Percentiles rank a stretch among this genome's conserved stretches.
phyloP scores from a whole-genome alignment of 2,113 vertebrate species.

The Dendropsophus ebraccatus region DNA sequence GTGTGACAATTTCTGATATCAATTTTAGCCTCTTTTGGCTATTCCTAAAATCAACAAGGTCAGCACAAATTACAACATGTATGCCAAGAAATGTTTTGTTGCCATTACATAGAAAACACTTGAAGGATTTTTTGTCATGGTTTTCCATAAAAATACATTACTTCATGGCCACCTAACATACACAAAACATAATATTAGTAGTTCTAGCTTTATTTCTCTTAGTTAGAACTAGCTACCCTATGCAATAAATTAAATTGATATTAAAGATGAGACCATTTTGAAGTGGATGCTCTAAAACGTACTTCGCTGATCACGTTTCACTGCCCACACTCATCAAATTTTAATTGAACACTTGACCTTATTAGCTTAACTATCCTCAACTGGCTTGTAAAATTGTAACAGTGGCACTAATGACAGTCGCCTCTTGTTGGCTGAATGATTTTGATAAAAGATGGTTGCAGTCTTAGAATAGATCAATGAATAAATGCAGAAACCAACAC shows the following conservation, averaged over 20 bases:
- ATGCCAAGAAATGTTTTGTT: background rate
- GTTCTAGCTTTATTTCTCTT: background rate
- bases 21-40: too few species aligned
- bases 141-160: background rate
- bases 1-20: too few species aligned
- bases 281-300: conserved; percentile 27
- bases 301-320: conserved; percentile 17
- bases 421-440: conserved; percentile 42
- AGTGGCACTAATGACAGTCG: conserved; percentile 34
- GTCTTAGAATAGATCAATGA: conserved; percentile 23
- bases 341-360: conserved; percentile 55
- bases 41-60: too few species aligned
- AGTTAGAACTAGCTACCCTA: background rate
- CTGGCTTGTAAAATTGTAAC: conserved; percentile 40
- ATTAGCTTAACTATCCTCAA: conserved; percentile 41
- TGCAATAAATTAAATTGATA: background rate
- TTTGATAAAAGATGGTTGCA: conserved; percentile 31
- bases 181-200: background rate
- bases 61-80: background rate
- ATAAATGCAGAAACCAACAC: background rate
- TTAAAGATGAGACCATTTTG: conserved; percentile 2
- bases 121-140: background rate
- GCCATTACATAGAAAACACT: background rate
- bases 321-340: conserved; percentile 44
- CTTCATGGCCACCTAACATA: background rate